phyloP scores from a whole-genome alignment of 2,797 vertebrate genomes.

The Phoxinus dragarum region DNA sequence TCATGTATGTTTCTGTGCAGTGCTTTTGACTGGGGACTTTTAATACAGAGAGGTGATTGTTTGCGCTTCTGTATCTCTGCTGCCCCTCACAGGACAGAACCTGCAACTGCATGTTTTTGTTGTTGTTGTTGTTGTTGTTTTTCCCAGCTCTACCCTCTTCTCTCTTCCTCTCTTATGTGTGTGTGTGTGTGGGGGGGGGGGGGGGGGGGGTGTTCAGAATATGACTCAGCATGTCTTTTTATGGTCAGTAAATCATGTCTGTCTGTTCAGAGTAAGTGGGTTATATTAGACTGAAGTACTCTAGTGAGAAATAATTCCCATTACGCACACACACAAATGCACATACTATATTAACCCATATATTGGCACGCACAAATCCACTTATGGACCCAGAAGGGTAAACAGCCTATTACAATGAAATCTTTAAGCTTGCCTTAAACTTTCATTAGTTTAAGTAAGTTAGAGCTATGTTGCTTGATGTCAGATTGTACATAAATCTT shows the following conservation, averaged over 20 bases:
- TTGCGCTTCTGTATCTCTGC: conserved; percentile 76
- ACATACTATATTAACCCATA: neutral
- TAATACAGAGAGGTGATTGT: conserved; percentile 24
- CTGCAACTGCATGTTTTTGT: conserved; percentile 62
- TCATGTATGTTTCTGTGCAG: conserved; percentile 16
- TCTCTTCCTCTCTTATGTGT: conserved; percentile 38
- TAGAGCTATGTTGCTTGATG: neutral
- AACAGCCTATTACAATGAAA: neutral
- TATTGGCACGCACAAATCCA: neutral
- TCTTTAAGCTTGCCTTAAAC: neutral
- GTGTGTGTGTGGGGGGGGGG: neutral
- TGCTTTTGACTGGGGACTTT: conserved; percentile 21
- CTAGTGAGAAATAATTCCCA: conserved; percentile 17
- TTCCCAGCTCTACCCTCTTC: conserved; percentile 26
- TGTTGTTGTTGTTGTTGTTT: neutral
- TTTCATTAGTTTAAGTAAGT: neutral
- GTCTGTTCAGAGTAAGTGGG: conserved; percentile 20
- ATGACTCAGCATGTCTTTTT: conserved; percentile 34
- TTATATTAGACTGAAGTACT: conserved; percentile 26
- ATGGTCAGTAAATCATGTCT: conserved; percentile 24
- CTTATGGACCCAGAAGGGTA: neutral
- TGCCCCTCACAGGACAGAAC: conserved; percentile 76
- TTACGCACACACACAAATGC: neutral
- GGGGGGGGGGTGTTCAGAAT: conserved; percentile 12
- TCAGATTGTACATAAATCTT: neutral